Evolutionary conservation across 2,113 vertebrate species (phyloP), one percentile per base, ranked within the genome.

Genomic region (Nerophis lumbriciformis): DNA sequence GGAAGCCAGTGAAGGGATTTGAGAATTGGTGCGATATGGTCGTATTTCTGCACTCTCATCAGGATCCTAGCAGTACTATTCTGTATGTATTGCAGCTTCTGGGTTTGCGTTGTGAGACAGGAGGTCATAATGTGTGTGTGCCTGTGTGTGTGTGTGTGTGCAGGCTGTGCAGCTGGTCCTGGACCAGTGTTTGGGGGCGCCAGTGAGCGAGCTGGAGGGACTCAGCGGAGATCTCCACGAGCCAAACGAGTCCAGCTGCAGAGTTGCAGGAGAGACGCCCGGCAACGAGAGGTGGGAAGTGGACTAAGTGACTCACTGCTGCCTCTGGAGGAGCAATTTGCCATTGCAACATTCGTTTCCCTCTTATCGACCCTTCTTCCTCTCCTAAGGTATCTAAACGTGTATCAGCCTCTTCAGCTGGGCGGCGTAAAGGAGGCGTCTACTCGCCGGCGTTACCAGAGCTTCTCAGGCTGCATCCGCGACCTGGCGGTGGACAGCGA

Each of bases 351-450:
- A 45, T 52, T 9, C 5, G 0, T 68, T 8, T 1, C 38, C 8
- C 5, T 49, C 44, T 10, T 28, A 6, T 9, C 16, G 16, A 21
- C 6, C 5, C 2, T 38, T 42, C 16, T 12, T 28, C 3, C 42
- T 47, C 59, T 68, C 61, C 63, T 50, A 51, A 93, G 90, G 64
- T 90, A 92, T 71, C 86, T 94, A 67, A 88, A 90, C 5, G 83
- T 94, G 61, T 85, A 90, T 50, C 93, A 93, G 66, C 93, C 92
- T 52, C 88, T 96, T 36, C 94, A 96, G 84, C 19, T 96, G 71
- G 94, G 94, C 15, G 94, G 94, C 15, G 80, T 93, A 48, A 95
- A 94, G 83, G 86, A 86, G 53, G 68, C 71, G 5, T 78, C 87
- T 39, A 77, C 89, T 5, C 72, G 80, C 56, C 83, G 35, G 0